Evolutionary conservation across 35 echinoderm and acorn worm genomes (phyloP), one percentile per base, ranked within the genome.

Genomic region (Chiridota heheva): DNA sequence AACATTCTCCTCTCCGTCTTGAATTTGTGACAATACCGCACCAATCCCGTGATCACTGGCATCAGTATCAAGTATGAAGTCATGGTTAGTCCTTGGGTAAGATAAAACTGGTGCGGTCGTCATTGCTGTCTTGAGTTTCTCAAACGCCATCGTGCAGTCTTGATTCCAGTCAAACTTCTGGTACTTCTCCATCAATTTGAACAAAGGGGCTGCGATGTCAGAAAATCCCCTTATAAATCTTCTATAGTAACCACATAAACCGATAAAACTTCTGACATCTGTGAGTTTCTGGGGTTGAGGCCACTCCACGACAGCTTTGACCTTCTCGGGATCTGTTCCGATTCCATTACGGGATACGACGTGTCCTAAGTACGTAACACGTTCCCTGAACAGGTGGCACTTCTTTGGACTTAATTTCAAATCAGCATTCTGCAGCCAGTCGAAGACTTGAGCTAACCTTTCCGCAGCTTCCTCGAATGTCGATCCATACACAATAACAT

Each of bases 41-140:
- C 84, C 90, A 31, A 92, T 46, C 12, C 69, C 84, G 15, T 46
- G 49, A 30, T 86, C 78, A 58, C 89, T 86, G 18, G 89, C 83
- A 57, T 92, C 83, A n/a, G 90, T 87, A 42, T 92, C 84, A 1
- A 92, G 47, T 10, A 92, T 80, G 25, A 82, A 66, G 30, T 58
- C 18, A 3, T n/a, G 29, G 7, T 45, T 43, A 5, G 76, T 33
- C 15, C 76, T 40, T 35, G 83, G 90, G 58, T 76, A 92, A 3
- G 78, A 70, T 16, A 93, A 37, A 2, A 87, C 63, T 29, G 90
- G 83, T 4, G 90, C 77, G 2, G 36, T 29, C 18, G 37, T 49
- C 35, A 72, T 42, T 32, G 31, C 45, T 16, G 74, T 42, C 49
- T 76, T 67, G 12, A 86, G 37, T 20, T 46, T 4, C 1, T 16